Evolutionary conservation across 2,888 invertebrate genomes (phyloP).

Genomic region (Aphodius granarius): DNA sequence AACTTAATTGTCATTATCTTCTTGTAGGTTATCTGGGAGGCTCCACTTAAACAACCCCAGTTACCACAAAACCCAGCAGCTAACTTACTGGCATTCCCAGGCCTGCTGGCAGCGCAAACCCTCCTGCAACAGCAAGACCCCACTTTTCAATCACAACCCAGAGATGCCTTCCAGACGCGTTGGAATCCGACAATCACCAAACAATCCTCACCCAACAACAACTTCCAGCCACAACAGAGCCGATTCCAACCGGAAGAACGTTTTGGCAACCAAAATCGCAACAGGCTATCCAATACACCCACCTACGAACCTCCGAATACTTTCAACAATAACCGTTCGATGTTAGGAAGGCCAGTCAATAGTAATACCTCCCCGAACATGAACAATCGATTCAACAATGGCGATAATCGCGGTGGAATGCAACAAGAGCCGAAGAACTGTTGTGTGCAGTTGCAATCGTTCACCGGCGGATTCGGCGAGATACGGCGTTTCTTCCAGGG

Average conservation of each 20-base stretch:
- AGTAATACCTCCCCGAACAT: constrained; percentile 1
- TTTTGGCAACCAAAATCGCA: constrained; percentile 18
- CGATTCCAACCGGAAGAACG: constrained; percentile 17
- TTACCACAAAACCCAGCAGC: constrained; percentile 30
- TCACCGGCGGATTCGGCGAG: constrained; percentile 76
- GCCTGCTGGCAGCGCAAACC: constrained; percentile 16
- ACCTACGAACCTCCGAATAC: neutral
- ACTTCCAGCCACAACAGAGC: constrained; percentile 16
- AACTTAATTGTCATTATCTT: neutral
- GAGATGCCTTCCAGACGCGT: constrained; percentile 18
- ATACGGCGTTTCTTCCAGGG: constrained; percentile 81
- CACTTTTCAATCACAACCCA: constrained; percentile 14
- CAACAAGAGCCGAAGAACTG: constrained; percentile 41
- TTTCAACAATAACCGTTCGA: constrained; percentile 14
- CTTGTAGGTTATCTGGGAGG: constrained; percentile 36
- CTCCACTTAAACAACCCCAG: constrained; percentile 30
- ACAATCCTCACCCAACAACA: constrained; percentile 5
- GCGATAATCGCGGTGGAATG: constrained; percentile 21
- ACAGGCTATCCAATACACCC: neutral
- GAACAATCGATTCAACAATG: neutral
- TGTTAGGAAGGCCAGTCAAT: constrained; percentile 1
- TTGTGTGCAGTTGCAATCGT: constrained; percentile 75
- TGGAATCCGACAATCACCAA: constrained; percentile 19
- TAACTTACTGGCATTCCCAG: constrained; percentile 14
- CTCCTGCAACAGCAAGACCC: constrained; percentile 21